A percentile compares a stretch with the other conserved stretches of the same genome.
Evolutionary conservation across 1,140 invertebrate genomes (phyloP).

Genomic region (Temnothorax longispinosus): DNA sequence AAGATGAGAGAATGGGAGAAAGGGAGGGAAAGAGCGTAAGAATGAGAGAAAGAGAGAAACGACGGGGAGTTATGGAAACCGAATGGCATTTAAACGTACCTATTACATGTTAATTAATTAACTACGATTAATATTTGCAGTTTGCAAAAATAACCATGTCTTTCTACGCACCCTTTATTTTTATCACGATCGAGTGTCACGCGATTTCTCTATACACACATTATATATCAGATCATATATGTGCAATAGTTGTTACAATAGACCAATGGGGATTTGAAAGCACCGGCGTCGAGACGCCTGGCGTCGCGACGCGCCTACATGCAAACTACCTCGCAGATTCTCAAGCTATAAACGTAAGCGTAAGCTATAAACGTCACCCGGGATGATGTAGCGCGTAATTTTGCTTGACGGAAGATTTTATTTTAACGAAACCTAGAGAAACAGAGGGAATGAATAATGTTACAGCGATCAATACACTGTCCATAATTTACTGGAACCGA

Average conservation of each 20-base stretch:
- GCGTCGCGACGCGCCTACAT: slow-evolving; percentile 61
- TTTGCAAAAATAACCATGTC: slow-evolving; percentile 56
- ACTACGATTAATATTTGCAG: slow-evolving; percentile 72
- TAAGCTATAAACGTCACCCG: not conserved
- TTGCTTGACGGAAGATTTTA: slow-evolving; percentile 10
- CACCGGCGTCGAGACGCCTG: slow-evolving; percentile 50
- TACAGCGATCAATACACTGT: not conserved
- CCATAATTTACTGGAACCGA: not conserved
- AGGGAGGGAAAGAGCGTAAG: slow-evolving; percentile 28
- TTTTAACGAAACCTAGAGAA: not conserved
- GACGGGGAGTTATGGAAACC: slow-evolving; percentile 62
- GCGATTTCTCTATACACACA: slow-evolving; percentile 63
- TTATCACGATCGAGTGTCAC: slow-evolving; percentile 42
- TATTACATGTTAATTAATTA: slow-evolving; percentile 74
- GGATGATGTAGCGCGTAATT: slow-evolving; percentile 54
- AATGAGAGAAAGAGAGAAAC: slow-evolving; percentile 48
- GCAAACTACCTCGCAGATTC: slow-evolving; percentile 81
- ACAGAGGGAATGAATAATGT: not conserved
- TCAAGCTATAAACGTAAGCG: slow-evolving; percentile 44
- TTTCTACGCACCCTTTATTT: slow-evolving; percentile 67
- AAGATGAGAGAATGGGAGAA: slow-evolving; percentile 8
- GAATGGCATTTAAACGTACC: slow-evolving; percentile 80
- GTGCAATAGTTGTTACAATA: slow-evolving; percentile 86
- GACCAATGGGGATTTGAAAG: slow-evolving; percentile 74
- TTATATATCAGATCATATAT: slow-evolving; percentile 83